Percentiles rank a stretch among this genome's conserved stretches.
phyloP scores from a whole-genome alignment of 2,113 vertebrate species.

The Ia io region DNA sequence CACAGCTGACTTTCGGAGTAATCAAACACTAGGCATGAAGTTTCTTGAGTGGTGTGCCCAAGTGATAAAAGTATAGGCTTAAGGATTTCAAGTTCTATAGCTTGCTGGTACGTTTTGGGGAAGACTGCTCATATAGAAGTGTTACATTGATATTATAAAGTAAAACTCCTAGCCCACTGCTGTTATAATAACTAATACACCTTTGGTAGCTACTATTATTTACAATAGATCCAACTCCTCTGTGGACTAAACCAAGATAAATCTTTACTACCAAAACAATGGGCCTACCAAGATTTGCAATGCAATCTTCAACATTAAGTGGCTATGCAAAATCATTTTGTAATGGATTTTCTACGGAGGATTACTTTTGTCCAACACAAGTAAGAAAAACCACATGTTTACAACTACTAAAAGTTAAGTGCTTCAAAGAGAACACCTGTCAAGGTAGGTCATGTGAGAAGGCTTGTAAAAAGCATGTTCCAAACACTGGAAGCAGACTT shows the following conservation, averaged over 20 bases:
- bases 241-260: conserved; percentile 2
- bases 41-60: neutral
- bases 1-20: neutral
- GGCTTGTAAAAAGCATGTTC: neutral
- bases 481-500: neutral
- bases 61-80: neutral
- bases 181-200: neutral
- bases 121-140: neutral
- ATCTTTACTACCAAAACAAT: neutral
- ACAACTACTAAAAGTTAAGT: conserved; percentile 28
- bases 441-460: neutral
- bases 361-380: conserved; percentile 39
- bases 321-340: conserved; percentile 34
- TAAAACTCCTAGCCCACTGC: neutral
- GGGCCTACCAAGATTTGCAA: conserved; percentile 26
- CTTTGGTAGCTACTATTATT: neutral
- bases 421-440: conserved; percentile 40
- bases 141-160: neutral
- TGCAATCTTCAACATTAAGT: neutral
- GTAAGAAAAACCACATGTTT: conserved; percentile 40
- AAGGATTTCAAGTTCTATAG: neutral
- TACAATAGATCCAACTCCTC: neutral
- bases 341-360: conserved; percentile 51
- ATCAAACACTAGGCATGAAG: neutral
- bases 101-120: neutral